These are phyloP conservation scores for Dorcus parallelipipedus DNA, from an alignment of 2,888 invertebrate species.

Conservation along the genomic window DNA sequence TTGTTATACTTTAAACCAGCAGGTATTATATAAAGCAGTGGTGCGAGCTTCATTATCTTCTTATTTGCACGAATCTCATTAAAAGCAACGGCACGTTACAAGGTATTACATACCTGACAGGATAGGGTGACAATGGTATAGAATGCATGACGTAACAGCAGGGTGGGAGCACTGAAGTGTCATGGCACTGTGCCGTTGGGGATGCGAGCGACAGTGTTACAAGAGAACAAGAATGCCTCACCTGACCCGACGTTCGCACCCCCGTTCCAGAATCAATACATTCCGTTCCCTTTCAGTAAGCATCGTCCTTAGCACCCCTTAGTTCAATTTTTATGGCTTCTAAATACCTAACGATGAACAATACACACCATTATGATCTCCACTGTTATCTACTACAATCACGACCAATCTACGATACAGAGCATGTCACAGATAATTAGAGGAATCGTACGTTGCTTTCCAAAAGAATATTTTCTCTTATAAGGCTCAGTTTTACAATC, in stretches of 20 bases:
- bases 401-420: too few relatives aligned
- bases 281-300: slow-evolving; percentile 20
- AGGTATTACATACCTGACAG: slow-evolving; percentile 12
- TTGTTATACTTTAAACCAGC: slow-evolving; percentile 13
- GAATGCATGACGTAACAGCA: slow-evolving; percentile 2
- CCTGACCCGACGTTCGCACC: slow-evolving; percentile 20
- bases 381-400: too few relatives aligned
- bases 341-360: neutral
- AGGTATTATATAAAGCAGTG: slow-evolving; percentile 15
- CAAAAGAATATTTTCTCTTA: too few relatives aligned
- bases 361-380: too few relatives aligned
- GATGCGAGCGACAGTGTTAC: slow-evolving; percentile 20
- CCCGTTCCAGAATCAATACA: slow-evolving; percentile 20
- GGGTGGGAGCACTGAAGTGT: neutral
- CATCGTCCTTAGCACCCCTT: neutral
- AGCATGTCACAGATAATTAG: too few relatives aligned
- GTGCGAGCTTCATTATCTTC: slow-evolving; percentile 21
- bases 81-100: slow-evolving; percentile 20
- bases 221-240: slow-evolving; percentile 22
- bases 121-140: slow-evolving; percentile 3
- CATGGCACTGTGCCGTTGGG: slow-evolving; percentile 2
- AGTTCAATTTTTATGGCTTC: slow-evolving; percentile 1
- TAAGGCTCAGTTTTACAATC: too few relatives aligned
- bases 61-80: slow-evolving; percentile 24
- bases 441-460: too few relatives aligned